Conservation (phyloP, 1,140 invertebrate genomes). For the Araneus ventricosus region DNA sequence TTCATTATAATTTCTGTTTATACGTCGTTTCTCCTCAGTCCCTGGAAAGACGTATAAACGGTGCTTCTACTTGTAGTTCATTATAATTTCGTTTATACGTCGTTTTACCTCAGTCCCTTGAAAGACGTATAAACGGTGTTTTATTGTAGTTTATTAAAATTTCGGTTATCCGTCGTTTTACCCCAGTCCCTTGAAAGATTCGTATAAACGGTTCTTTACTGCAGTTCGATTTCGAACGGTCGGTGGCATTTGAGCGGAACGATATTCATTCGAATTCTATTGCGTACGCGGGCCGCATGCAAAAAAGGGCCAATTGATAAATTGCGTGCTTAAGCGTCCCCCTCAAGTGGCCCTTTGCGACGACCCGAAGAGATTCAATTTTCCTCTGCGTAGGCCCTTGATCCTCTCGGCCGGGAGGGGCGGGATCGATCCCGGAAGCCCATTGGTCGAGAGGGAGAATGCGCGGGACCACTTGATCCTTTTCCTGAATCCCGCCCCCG, state of each 20-base stretch:
- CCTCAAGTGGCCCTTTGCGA: constrained; percentile 8
- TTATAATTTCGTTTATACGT: too few relatives aligned
- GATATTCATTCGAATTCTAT: neutral
- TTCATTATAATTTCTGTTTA: too few relatives aligned
- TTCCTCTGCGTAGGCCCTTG: constrained; percentile 31
- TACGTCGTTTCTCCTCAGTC: too few relatives aligned
- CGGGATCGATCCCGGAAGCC: constrained; percentile 2
- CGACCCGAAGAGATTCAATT: neutral
- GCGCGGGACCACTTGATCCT: constrained; percentile 41
- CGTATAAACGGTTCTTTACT: too few relatives aligned
- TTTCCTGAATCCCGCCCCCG: constrained; percentile 29
- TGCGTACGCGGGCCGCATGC: neutral
- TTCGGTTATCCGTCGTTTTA: too few relatives aligned
- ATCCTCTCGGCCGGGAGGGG: neutral
- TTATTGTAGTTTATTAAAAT: too few relatives aligned
- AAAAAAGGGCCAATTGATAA: constrained; percentile 46
- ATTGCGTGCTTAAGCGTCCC: constrained; percentile 23
- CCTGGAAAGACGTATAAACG: too few relatives aligned
- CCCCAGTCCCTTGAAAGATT: too few relatives aligned
- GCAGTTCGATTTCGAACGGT: too few relatives aligned
- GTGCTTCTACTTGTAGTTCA: too few relatives aligned
- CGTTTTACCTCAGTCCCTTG: too few relatives aligned
- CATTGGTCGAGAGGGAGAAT: neutral
- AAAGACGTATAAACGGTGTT: too few relatives aligned
- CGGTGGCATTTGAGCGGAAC: neutral